Percentiles rank a stretch among this genome's conserved stretches.
Conservation (phyloP, 2,797 vertebrate genomes). For the Tiaroga cobitis region DNA sequence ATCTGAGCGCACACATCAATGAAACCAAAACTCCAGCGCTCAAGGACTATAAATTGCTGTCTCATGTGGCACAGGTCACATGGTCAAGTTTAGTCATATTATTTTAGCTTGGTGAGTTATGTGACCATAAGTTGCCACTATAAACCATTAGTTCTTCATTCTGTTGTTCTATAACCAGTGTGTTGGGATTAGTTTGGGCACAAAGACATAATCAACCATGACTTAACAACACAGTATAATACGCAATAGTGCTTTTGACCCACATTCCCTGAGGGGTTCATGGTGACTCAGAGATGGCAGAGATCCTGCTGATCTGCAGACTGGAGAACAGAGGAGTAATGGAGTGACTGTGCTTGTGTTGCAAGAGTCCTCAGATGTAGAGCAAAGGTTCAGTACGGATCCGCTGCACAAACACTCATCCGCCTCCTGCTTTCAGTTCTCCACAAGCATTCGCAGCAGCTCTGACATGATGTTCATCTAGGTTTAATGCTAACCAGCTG, state of each 20-base stretch:
- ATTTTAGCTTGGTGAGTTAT: conserved; percentile 23
- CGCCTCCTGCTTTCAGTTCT: neutral
- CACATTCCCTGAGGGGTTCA: neutral
- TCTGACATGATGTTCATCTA: neutral
- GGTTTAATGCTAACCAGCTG: neutral
- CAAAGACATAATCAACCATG: neutral
- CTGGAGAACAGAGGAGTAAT: neutral
- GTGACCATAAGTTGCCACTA: neutral
- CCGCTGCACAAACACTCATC: neutral
- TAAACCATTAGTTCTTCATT: neutral
- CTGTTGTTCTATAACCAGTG: neutral
- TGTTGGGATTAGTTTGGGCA: neutral
- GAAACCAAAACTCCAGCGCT: neutral
- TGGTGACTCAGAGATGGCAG: no score
- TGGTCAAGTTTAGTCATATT: conserved; percentile 57
- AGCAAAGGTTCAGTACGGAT: neutral
- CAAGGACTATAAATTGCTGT: conserved; percentile 50
- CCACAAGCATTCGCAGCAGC: neutral
- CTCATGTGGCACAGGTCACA: conserved; percentile 62
- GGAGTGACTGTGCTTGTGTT: neutral
- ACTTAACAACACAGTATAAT: neutral
- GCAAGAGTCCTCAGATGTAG: conserved; percentile 47
- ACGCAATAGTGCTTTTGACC: neutral
- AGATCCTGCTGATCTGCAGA: neutral
- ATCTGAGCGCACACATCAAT: neutral